Percentiles rank a stretch among this genome's conserved stretches.
Conservation (phyloP, 92 coral and sea anemone genomes). For the Phymanthus crucifer region DNA sequence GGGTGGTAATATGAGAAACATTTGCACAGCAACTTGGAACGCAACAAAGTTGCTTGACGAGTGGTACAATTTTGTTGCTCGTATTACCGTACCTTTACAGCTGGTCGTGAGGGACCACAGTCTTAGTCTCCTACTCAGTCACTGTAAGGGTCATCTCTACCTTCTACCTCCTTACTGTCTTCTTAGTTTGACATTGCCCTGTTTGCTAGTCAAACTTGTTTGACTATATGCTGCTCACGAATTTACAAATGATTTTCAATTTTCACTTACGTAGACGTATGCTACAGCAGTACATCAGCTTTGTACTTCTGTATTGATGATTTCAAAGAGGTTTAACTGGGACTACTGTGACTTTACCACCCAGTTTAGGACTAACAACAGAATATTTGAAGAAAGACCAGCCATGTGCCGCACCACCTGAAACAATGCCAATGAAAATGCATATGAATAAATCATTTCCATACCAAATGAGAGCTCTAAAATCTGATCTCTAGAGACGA, state of each 20-base stretch:
- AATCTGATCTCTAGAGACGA: too few relatives aligned
- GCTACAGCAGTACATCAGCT: background rate
- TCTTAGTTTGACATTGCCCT: too few relatives aligned
- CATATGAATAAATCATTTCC: too few relatives aligned
- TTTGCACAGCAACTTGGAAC: too few relatives aligned
- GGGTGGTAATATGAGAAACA: too few relatives aligned
- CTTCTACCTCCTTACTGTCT: background rate
- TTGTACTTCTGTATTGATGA: background rate
- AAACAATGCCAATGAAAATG: constrained; percentile 6
- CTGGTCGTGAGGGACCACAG: too few relatives aligned
- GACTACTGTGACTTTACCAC: constrained; percentile 80
- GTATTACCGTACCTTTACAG: too few relatives aligned
- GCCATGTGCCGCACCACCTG: constrained; percentile 96
- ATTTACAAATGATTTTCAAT: too few relatives aligned
- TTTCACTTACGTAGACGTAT: background rate
- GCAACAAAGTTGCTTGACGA: too few relatives aligned
- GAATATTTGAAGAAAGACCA: constrained; percentile 95
- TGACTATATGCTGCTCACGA: background rate
- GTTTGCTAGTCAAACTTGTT: background rate
- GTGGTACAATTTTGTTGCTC: too few relatives aligned
- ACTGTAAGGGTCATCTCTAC: too few relatives aligned
- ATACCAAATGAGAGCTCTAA: background rate
- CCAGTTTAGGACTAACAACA: constrained; percentile 87
- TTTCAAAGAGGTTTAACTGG: constrained; percentile 64
- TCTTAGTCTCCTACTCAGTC: too few relatives aligned